Base-by-base conservation (phyloP, 2,888 invertebrate genomes). In the Chorisops tibialis region DNA sequence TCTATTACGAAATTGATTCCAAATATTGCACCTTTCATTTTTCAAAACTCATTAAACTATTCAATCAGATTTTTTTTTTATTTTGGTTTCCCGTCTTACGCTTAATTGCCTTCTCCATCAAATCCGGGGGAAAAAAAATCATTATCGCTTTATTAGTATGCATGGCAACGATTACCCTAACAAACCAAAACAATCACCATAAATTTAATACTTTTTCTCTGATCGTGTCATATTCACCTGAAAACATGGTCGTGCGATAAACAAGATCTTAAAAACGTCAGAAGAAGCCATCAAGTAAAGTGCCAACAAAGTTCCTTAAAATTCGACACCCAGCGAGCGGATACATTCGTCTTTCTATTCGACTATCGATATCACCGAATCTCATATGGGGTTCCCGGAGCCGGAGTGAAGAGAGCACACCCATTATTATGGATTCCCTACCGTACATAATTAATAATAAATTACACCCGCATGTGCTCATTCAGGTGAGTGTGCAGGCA, bases 371-470 rank as follows among this genome's bases (percentile, higher is more conserved):
- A 39, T 22, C 22, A 45, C 12, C 45, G 5, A 56, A 43, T 56
- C 56, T 56, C 7, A 19, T 24, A 11, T 45, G 14, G 18, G 22
- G 14, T 30, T 14, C 41, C 24, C 3, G 39, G 54, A 41, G 43
- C n/a, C n/a, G n/a, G n/a, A n/a, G n/a, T n/a, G n/a, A n/a, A n/a
- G n/a, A n/a, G n/a, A n/a, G n/a, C n/a, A n/a, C n/a, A 41, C 56
- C 18, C 45, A 56, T 56, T 56, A 21, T 56, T 7, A 56, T 56
- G 24, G 43, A 43, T 56, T 43, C 16, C 56, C 56, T 56, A 56
- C 56, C 45, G 56, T 56, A 56, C 56, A 60, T 60, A 60, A 60
- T 60, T 60, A 60, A 60, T 60, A 60, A 60, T 60, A 60, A 60
- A 60, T 60, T 60, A 60, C 60, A 50, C 60, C 60, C 60, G 50